phyloP scores from a whole-genome alignment of 2,797 vertebrate species.

The Brachyalestes nurse region DNA sequence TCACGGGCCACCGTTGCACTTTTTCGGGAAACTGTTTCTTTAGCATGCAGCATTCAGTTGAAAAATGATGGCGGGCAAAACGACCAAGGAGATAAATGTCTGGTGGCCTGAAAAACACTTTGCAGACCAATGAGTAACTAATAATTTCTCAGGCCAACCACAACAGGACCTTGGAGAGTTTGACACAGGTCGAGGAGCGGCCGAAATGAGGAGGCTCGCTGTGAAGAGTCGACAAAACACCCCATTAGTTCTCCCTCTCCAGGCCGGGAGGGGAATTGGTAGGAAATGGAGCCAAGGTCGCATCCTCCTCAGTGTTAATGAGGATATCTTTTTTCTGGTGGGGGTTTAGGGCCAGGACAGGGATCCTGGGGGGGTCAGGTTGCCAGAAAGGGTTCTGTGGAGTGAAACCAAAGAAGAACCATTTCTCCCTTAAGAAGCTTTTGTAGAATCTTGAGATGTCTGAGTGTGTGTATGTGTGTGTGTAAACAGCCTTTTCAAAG shows the following conservation, averaged over 20 bases:
- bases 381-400: too few species aligned
- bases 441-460: too few species aligned
- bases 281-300: constrained; percentile 42
- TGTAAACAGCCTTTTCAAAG: too few species aligned
- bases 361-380: too few species aligned
- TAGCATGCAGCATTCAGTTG: constrained; percentile 4
- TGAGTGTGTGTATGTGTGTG: too few species aligned
- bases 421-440: too few species aligned
- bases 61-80: constrained; percentile 38
- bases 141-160: constrained; percentile 38
- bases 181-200: constrained; percentile 10
- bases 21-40: background rate
- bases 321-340: constrained; percentile 30
- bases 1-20: background rate
- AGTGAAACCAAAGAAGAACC: too few species aligned
- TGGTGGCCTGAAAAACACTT: constrained; percentile 31
- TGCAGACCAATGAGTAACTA: constrained; percentile 40
- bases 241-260: constrained; percentile 19
- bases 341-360: background rate
- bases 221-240: constrained; percentile 20
- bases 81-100: constrained; percentile 47
- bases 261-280: constrained; percentile 12
- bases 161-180: constrained; percentile 48
- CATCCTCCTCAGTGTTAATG: constrained; percentile 37
- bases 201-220: background rate